Base-by-base conservation (phyloP, 1,140 invertebrate species). In the Zaprionus ornatus region DNA sequence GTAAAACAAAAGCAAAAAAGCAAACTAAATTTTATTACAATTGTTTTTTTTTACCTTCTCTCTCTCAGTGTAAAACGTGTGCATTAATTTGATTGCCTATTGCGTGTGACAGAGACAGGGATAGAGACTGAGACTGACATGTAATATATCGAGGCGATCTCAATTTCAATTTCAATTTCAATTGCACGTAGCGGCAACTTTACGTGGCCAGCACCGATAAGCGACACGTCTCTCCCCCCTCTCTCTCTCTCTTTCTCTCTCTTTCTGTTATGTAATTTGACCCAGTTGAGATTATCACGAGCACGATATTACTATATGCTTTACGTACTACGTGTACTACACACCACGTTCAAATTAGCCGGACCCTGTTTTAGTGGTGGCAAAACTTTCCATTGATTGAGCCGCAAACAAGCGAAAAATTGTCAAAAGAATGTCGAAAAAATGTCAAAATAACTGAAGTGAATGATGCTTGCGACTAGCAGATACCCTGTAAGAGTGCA, bases 321-420 rank as follows among this genome's bases (percentile, higher is more conserved):
- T 35, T 37, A 56, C 37, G n/a, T 48, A 40, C 15, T 40, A 21
- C 45, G 4, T 23, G 19, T 23, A 19, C 25, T 29, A 25, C 19
- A 45, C 29, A 37, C 23, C 23, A 57, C 42, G 75, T 59, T 57
- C 52, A 45, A 74, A 69, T 74, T 57, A 50, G 57, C 17, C 37
- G 48, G 23, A 40, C 63, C 10, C 62, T 32, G 35, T 25, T 62
- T 48, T 27, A 9, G 25, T 27, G 32, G 25, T 50, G 27, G 35
- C 42, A 37, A 77, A 83, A 84, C 68, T 80, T 80, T 84, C 81
- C 81, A 83, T 67, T 80, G 81, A 83, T 83, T 84, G 73, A 68
- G 55, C 27, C 57, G 13, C 74, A 74, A 77, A 68, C 40, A 55
- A 50, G 23, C 57, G 25, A 80, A 67, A 70, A 59, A 37, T 55